Base-by-base conservation (phyloP, 2,797 vertebrate genomes). In the Pseudomugil tenellus region DNA sequence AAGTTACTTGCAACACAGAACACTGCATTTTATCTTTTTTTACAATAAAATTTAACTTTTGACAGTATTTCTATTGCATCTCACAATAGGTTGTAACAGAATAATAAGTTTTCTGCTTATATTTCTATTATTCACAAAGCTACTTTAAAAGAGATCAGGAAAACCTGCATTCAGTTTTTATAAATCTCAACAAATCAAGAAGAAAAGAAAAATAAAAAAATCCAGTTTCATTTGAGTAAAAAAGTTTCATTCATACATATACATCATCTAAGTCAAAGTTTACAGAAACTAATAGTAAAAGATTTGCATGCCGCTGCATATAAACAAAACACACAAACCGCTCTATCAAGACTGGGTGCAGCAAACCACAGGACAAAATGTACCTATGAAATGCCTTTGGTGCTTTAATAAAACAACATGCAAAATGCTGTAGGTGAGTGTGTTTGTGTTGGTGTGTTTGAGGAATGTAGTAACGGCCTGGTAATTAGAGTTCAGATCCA, bases 401-500 rank as follows among this genome's bases (percentile, higher is more conserved):
- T 55, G 61, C 63, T 68, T 80, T 75, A 59, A 53, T 60, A 43
- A 75, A 61, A 64, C 11, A 52, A 35, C 39, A 49, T 29, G 69
- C 62, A 52, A 73, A 17, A 43, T 43, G 5, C 62, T 23, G 48
- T 29, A 21, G 58, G 68, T 10, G 58, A n/a, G 70, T 68, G 59
- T 43, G 63, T 77, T 81, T 76, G 84, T 11, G 65, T 71, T 55
- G 79, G 84, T 64, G 84, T 87, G 74, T 85, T 78, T 74, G 65
- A 83, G 87, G 92, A 92, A 92, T 87, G 87, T 43, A 63, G 75
- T 76, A 86, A 88, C 82, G 79, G 84, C 64, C 75, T 81, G 76
- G 70, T 91, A 91, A 89, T 92, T 89, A 89, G 76, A 70, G 87
- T 79, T 87, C 77, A 85, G 34, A 75, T 85, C 78, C 80, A 90